Conservation (phyloP, 2,888 invertebrate species). For the Chaitophorus viminalis region DNA sequence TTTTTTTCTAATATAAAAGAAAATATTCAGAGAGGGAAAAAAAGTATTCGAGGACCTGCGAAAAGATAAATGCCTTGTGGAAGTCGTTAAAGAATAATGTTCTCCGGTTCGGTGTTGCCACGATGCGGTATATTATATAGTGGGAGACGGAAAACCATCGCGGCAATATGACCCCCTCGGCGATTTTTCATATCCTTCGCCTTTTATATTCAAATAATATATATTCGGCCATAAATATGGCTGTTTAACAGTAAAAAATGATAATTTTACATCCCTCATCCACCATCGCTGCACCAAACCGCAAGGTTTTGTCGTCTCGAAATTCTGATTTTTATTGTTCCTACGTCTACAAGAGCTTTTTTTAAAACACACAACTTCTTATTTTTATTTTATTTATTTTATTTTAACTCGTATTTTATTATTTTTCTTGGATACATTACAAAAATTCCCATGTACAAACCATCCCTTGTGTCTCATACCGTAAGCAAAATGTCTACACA, state of each 20-base stretch:
- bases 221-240: constrained; percentile 61
- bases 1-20: constrained; percentile 49
- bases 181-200: constrained; percentile 61
- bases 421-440: constrained; percentile 49
- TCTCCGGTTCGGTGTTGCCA: constrained; percentile 54
- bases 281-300: constrained; percentile 1
- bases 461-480: background rate
- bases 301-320: constrained; percentile 59
- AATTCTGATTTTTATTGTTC: constrained; percentile 60
- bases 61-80: constrained; percentile 62
- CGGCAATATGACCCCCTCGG: constrained; percentile 60
- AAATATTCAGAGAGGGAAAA: constrained; percentile 35
- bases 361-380: constrained; percentile 31
- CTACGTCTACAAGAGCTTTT: constrained; percentile 53
- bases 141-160: constrained; percentile 55
- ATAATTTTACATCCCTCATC: constrained; percentile 46
- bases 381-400: constrained; percentile 8
- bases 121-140: constrained; percentile 26
- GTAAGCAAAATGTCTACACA: constrained; percentile 42
- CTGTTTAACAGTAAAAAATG: constrained; percentile 62
- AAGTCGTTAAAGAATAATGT: constrained; percentile 62
- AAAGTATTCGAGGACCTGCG: constrained; percentile 57
- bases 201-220: constrained; percentile 62
- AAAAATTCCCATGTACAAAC: constrained; percentile 1
- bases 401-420: constrained; percentile 50